Evolutionary conservation across 2,797 vertebrate genomes (phyloP).

Genomic region (Brachyrhaphis roseni): DNA sequence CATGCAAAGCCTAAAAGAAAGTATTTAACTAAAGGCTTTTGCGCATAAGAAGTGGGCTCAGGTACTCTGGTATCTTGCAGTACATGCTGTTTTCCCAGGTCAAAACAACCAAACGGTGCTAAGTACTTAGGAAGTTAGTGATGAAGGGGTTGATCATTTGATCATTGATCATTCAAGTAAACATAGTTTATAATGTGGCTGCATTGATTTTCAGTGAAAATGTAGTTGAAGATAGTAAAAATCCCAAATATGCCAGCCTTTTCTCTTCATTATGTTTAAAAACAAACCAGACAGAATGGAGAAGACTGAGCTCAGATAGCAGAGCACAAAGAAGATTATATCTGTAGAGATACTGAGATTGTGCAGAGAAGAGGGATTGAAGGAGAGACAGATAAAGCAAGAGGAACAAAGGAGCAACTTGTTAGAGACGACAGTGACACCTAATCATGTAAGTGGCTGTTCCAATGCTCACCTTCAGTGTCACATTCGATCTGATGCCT

Average conservation of each 20-base stretch:
- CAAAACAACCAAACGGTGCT: neutral
- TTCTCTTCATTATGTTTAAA: neutral
- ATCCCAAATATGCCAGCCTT: neutral
- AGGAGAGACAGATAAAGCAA: constrained; percentile 18
- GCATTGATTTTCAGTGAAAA: neutral
- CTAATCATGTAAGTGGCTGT: constrained; percentile 37
- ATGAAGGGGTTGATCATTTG: neutral
- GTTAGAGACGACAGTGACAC: constrained; percentile 29
- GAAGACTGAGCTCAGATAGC: constrained; percentile 7
- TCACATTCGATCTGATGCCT: constrained; percentile 28
- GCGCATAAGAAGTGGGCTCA: neutral
- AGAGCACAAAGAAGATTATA: constrained; percentile 15
- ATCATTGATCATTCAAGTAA: neutral
- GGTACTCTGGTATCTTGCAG: neutral
- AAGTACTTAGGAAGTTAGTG: neutral
- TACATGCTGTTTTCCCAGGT: neutral
- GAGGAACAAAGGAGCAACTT: constrained; percentile 25
- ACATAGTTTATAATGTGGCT: neutral
- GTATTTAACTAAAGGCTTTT: neutral
- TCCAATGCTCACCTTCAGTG: constrained; percentile 22
- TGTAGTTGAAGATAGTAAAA: neutral
- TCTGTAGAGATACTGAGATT: constrained; percentile 6
- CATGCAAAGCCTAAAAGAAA: neutral
- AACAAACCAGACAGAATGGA: constrained; percentile 2
- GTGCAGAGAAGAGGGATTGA: constrained; percentile 14